phyloP scores from a whole-genome alignment of 2,888 invertebrate species.

The Yponomeuta cagnagella region DNA sequence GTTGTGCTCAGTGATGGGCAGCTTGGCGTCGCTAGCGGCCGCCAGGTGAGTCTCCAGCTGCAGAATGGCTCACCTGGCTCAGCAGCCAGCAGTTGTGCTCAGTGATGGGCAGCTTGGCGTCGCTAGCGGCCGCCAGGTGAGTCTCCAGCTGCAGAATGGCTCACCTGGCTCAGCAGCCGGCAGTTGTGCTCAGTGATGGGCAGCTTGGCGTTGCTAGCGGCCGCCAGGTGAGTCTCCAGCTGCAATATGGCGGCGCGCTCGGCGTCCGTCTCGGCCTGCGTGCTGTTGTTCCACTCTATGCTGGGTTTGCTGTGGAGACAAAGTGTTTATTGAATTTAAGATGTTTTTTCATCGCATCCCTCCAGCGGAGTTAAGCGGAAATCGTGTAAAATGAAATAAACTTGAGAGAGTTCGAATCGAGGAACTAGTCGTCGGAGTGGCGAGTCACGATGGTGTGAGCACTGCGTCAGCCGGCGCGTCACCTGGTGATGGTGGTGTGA shows the following conservation, averaged over 20 bases:
- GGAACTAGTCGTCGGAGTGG: too few relatives aligned
- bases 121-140: constrained; percentile 87
- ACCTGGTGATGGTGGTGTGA: too few relatives aligned
- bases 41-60: too few relatives aligned
- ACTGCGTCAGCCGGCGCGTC: too few relatives aligned
- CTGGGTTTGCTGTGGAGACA: constrained; percentile 50
- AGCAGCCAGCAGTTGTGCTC: constrained; percentile 71
- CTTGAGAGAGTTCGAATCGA: too few relatives aligned
- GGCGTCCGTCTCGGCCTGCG: constrained; percentile 43
- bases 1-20: too few relatives aligned
- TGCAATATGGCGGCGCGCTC: constrained; percentile 70
- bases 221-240: constrained; percentile 84
- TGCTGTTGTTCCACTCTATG: constrained; percentile 51
- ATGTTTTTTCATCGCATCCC: too few relatives aligned
- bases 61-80: too few relatives aligned
- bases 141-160: constrained; percentile 84
- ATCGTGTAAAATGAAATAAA: too few relatives aligned
- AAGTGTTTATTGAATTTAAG: not conserved
- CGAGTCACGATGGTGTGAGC: too few relatives aligned
- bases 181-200: constrained; percentile 94
- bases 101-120: constrained; percentile 91
- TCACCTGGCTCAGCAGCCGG: constrained; percentile 84
- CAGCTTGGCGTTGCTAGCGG: constrained; percentile 90
- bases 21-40: too few relatives aligned
- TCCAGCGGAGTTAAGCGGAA: too few relatives aligned